These are phyloP conservation scores for Eucera pruinosa DNA, from an alignment of 2,888 invertebrate species.

Conservation along the genomic window DNA sequence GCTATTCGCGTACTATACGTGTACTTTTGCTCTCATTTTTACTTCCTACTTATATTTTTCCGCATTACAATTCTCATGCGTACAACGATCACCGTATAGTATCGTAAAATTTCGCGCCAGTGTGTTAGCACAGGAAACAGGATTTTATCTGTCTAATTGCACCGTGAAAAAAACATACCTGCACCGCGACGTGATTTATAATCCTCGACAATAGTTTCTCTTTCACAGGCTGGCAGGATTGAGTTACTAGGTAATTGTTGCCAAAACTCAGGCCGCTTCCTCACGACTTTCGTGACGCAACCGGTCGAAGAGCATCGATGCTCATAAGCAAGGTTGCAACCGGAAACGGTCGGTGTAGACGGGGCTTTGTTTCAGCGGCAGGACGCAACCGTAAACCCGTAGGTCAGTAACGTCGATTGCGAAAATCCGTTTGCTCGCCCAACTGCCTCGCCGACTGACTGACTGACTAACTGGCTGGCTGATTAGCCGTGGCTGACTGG, in stretches of 20 bases:
- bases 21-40: neutral
- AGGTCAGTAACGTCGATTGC: constrained; percentile 78
- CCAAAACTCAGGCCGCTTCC: constrained; percentile 10
- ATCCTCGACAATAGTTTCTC: neutral
- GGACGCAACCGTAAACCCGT: constrained; percentile 57
- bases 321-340: constrained; percentile 15
- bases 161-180: neutral
- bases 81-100: neutral
- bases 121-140: too few species aligned
- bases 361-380: constrained; percentile 53
- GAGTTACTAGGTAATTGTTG: neutral
- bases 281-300: constrained; percentile 22
- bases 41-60: neutral
- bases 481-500: constrained; percentile 61
- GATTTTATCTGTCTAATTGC: neutral
- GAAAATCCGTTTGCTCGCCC: constrained; percentile 70
- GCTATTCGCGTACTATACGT: neutral
- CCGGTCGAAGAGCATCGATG: constrained; percentile 13
- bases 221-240: neutral
- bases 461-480: constrained; percentile 47
- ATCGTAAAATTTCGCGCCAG: neutral
- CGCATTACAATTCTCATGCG: neutral
- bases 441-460: constrained; percentile 55
- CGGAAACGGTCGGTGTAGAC: constrained; percentile 39
- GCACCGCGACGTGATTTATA: neutral